Conservation (phyloP, 2,113 vertebrate species). For the Megaleporinus macrocephalus region DNA sequence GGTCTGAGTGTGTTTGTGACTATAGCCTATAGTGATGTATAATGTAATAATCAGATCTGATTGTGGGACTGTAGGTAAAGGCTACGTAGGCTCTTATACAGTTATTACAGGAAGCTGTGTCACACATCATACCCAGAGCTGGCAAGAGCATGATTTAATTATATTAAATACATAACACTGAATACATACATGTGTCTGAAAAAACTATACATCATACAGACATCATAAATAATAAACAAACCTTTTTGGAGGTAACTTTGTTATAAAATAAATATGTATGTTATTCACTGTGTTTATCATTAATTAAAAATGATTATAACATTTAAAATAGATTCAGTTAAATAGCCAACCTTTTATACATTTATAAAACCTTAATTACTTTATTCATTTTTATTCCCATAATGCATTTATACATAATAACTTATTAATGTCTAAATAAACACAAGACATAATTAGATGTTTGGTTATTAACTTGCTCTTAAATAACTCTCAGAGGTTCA, state of each 20-base stretch:
- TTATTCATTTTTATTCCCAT: not conserved
- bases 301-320: not conserved
- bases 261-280: not conserved
- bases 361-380: too few relatives aligned
- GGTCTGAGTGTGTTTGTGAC: not conserved
- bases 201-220: too few relatives aligned
- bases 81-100: not conserved
- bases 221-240: too few relatives aligned
- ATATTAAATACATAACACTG: too few relatives aligned
- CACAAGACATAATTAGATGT: not conserved
- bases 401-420: too few relatives aligned
- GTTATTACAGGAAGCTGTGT: too few relatives aligned
- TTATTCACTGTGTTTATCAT: not conserved
- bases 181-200: too few relatives aligned
- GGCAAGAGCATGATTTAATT: too few relatives aligned
- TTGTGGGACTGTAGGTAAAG: not conserved
- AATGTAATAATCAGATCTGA: not conserved
- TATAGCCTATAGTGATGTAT: too few relatives aligned
- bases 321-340: not conserved
- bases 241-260: too few relatives aligned
- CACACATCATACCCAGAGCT: too few relatives aligned
- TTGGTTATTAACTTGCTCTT: not conserved
- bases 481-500: not conserved
- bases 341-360: too few relatives aligned
- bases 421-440: not conserved